Conservation (phyloP, 2,113 vertebrate species). For the Alces alces region DNA sequence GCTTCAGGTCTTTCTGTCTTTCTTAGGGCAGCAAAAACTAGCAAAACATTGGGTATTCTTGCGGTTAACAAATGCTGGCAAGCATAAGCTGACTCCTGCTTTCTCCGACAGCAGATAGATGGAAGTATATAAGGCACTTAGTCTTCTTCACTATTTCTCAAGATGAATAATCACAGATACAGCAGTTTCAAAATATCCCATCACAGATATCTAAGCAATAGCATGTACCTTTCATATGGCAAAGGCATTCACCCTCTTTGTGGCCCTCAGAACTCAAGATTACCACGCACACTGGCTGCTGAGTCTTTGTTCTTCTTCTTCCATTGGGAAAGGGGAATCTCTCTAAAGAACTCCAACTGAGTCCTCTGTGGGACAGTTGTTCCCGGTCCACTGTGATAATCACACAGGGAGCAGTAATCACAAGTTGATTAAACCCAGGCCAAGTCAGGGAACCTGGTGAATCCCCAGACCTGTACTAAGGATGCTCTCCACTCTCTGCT, state of each 20-base stretch:
- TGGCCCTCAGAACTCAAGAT: neutral
- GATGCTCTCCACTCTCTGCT: too few relatives aligned
- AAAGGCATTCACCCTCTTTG: neutral
- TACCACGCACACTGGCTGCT: neutral
- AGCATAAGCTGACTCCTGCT: neutral
- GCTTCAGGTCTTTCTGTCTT: neutral
- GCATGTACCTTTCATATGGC: neutral
- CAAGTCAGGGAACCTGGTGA: neutral
- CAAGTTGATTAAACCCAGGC: neutral
- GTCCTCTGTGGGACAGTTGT: rapidly evolving
- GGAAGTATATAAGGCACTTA: neutral
- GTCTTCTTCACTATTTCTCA: neutral
- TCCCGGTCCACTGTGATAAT: neutral
- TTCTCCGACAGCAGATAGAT: neutral
- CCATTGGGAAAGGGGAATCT: neutral
- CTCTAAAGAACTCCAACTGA: neutral
- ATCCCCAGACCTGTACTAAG: too few relatives aligned
- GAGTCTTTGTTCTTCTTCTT: neutral
- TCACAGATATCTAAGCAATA: neutral
- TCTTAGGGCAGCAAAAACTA: neutral
- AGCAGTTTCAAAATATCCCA: neutral
- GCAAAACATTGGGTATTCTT: neutral
- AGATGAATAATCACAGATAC: neutral
- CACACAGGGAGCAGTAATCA: neutral
- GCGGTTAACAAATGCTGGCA: neutral